Conservation (phyloP, 2,113 vertebrate genomes). For the Baryphthengus martii region DNA sequence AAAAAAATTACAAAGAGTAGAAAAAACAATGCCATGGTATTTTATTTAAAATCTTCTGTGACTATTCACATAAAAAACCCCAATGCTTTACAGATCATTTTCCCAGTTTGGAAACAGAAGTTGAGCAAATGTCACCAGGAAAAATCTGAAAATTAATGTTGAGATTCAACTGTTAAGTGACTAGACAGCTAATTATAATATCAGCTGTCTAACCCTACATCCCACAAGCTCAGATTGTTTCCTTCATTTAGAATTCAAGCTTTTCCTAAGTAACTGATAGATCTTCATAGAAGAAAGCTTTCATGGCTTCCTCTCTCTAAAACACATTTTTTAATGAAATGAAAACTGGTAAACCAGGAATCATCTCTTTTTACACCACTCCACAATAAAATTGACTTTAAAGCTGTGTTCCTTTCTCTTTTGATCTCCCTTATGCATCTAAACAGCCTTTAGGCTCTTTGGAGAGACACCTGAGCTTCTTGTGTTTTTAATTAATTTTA, state of each 20-base stretch:
- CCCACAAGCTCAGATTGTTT: neutral
- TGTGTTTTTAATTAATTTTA: neutral
- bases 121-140: neutral
- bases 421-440: neutral
- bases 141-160: neutral
- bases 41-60: neutral
- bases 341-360: neutral
- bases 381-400: neutral
- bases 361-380: neutral
- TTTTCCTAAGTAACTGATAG: neutral
- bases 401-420: neutral
- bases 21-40: neutral
- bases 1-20: neutral
- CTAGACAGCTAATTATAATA: neutral
- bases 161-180: neutral
- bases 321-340: neutral
- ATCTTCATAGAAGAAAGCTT: neutral
- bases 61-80: neutral
- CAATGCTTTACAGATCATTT: neutral
- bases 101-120: neutral
- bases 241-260: neutral
- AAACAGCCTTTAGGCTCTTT: neutral
- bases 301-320: neutral
- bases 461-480: neutral
- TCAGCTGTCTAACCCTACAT: neutral